Evolutionary conservation across 2,797 vertebrate genomes (phyloP), one percentile per base, ranked within the genome.

Genomic region (Tapera naevia): DNA sequence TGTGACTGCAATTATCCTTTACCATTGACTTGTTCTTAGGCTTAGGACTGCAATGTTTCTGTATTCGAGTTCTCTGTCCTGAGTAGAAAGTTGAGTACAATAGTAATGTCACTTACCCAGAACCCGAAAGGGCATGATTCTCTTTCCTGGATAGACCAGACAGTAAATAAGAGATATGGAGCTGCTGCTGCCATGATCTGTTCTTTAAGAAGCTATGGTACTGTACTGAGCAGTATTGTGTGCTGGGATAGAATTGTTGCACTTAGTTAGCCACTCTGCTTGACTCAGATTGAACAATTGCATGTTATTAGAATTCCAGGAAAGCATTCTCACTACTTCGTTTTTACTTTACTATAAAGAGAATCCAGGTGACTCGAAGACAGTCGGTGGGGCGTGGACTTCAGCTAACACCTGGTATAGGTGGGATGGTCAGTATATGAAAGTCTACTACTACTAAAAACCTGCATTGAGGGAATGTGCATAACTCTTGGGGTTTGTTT

Each of bases 321-420:
- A 62, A 85, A 39, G 62, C 56, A 72, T 22, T 84, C 17, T 91
- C 65, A 65, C n/a, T 35, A 13, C 43, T 72, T 21, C 3, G 1
- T 41, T 39, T 30, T 73, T 83, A 75, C 50, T 91, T 86, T 81
- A 45, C 71, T 78, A 2, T 89, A 53, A 73, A 98, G 98, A 97
- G 98, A 88, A 98, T 98, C 92, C 98, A 98, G 91, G 98, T 98
- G 98, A 96, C 97, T 48, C 98, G 99, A 25, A 98, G 99, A 17
- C 99, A 99, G 92, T 98, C 98, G 0, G 98, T 98, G 51, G 98
- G 98, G 15, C 97, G 99, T 86, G 98, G 99, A 41, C 98, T 99
- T 93, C 99, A 99, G 94, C 95, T 99, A 39, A 97, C 98, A 50
- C 97, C 99, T 27, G 98, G 98, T n/a, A 97, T 98, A 87, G 97